A percentile compares a stretch with the other conserved stretches of the same genome.
Conservation (phyloP, 2,888 invertebrate species). For the Ennomos quercinarius region DNA sequence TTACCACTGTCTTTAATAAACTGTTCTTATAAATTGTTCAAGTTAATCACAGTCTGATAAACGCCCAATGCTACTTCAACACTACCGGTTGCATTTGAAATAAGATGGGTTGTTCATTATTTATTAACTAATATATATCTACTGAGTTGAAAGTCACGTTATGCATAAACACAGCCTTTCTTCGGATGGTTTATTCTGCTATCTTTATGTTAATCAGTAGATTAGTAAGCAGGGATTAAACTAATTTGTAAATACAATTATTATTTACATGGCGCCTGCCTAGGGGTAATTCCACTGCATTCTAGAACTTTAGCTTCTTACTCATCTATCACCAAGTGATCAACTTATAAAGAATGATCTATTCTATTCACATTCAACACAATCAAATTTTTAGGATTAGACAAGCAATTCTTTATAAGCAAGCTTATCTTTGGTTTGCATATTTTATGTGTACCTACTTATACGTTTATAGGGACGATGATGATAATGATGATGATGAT, state of each 20-base stretch:
- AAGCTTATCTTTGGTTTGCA: too few species aligned
- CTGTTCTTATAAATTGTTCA: constrained; percentile 16
- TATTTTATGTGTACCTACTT: too few species aligned
- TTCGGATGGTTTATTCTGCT: constrained; percentile 37
- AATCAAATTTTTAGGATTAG: too few species aligned
- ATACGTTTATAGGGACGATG: too few species aligned
- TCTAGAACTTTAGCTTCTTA: too few species aligned
- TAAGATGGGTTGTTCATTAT: constrained; percentile 46
- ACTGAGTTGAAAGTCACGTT: constrained; percentile 48
- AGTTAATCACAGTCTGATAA: constrained; percentile 12
- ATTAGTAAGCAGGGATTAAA: constrained; percentile 14
- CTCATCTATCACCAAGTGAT: too few species aligned
- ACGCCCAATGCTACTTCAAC: constrained; percentile 11
- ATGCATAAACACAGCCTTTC: constrained; percentile 52
- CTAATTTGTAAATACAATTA: constrained; percentile 14
- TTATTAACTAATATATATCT: constrained; percentile 46
- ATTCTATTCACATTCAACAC: too few species aligned
- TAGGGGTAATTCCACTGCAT: neutral
- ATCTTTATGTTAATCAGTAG: constrained; percentile 38
- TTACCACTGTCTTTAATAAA: constrained; percentile 33
- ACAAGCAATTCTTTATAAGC: too few species aligned
- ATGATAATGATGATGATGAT: too few species aligned
- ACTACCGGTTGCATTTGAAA: constrained; percentile 46
- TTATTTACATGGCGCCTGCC: constrained; percentile 7
- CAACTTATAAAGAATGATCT: too few species aligned